Evolutionary conservation across 2,888 invertebrate species (phyloP).

Genomic region (Panzeria rudis): DNA sequence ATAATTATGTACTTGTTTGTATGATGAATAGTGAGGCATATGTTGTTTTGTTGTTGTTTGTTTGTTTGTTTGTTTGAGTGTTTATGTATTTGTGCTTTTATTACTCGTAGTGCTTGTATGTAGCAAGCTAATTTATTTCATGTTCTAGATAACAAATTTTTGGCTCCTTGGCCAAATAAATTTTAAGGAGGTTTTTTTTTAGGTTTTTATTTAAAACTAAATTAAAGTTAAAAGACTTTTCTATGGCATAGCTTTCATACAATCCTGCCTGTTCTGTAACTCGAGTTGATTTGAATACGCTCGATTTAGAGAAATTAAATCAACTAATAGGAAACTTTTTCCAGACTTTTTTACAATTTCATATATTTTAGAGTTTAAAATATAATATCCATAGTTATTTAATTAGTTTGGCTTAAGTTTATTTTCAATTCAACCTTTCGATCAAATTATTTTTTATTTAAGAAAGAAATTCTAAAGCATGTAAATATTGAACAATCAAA

Average conservation of each 20-base stretch:
- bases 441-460: too few species aligned
- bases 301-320: too few species aligned
- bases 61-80: not conserved
- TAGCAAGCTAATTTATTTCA: not conserved
- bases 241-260: not conserved
- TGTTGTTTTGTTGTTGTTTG: not conserved
- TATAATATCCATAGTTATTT: too few species aligned
- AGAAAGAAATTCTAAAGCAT: too few species aligned
- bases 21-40: slow-evolving; percentile 46
- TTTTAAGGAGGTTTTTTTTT: not conserved
- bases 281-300: too few species aligned
- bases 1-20: slow-evolving; percentile 28
- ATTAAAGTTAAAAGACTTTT: slow-evolving; percentile 32
- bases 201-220: not conserved
- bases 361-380: too few species aligned
- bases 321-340: too few species aligned
- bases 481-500: too few species aligned
- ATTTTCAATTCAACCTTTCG: too few species aligned
- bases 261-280: too few species aligned
- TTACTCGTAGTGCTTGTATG: not conserved
- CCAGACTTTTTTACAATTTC: too few species aligned
- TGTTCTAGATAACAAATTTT: slow-evolving; percentile 9
- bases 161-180: slow-evolving; percentile 46
- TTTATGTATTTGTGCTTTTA: not conserved
- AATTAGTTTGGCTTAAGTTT: too few species aligned